Conservation (phyloP, 1,140 invertebrate genomes). For the Vollenhovia emeryi region DNA sequence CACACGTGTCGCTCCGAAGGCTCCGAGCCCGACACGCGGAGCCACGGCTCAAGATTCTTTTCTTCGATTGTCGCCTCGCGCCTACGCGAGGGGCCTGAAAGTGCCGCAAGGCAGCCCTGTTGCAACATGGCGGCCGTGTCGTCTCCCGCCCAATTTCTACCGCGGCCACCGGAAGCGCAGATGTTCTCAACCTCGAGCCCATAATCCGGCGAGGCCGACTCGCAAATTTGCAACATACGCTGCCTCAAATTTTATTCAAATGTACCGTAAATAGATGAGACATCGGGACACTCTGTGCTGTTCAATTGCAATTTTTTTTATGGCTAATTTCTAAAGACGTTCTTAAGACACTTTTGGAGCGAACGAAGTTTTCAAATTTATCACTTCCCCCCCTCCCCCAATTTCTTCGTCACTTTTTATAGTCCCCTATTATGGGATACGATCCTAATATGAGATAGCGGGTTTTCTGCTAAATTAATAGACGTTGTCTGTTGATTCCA, state of each 20-base stretch:
- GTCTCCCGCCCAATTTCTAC: constrained; percentile 79
- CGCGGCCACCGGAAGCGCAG: constrained; percentile 44
- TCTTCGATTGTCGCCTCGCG: not conserved
- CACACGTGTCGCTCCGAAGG: not conserved
- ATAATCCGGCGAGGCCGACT: not conserved
- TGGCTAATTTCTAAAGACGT: not conserved
- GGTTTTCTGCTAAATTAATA: too few species aligned
- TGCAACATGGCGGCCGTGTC: constrained; percentile 62
- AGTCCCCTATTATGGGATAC: too few species aligned
- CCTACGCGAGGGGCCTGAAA: constrained; percentile 34
- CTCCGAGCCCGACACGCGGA: not conserved
- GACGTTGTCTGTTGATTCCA: too few species aligned
- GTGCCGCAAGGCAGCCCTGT: constrained; percentile 52
- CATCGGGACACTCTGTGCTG: not conserved
- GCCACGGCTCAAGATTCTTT: not conserved
- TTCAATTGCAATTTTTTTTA: not conserved
- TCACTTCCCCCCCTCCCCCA: not conserved
- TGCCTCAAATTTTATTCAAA: not conserved
- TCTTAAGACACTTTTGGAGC: not conserved
- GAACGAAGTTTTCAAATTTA: not conserved
- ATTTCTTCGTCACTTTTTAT: not conserved
- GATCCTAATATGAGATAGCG: too few species aligned
- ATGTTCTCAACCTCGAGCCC: constrained; percentile 68
- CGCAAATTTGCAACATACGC: not conserved
- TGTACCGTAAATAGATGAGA: not conserved